Evolutionary conservation across 2,888 invertebrate species (phyloP).

Genomic region (Noctua janthina): DNA sequence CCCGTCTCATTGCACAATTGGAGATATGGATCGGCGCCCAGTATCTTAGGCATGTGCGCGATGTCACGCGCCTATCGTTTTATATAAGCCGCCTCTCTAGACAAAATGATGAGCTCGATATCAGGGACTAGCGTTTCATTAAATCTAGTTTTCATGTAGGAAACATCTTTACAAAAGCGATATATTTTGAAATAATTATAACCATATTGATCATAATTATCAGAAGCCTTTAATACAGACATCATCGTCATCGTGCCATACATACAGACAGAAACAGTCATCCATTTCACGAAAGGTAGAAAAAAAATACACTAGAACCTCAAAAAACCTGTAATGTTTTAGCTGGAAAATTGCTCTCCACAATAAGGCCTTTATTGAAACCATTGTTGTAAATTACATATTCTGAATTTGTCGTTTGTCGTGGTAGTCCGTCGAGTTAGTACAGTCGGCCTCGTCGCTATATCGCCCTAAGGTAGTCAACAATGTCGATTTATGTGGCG

Average conservation of each 20-base stretch:
- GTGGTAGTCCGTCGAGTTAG: no score
- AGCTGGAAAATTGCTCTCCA: background rate
- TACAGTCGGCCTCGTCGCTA: no score
- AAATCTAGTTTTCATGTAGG: background rate
- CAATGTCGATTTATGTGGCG: background rate
- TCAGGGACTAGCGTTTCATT: no score
- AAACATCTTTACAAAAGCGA: background rate
- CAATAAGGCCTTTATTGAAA: background rate
- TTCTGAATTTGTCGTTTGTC: background rate
- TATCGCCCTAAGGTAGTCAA: no score
- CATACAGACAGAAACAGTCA: background rate
- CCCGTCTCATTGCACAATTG: slow-evolving; percentile 36
- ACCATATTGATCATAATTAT: no score
- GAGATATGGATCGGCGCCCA: slow-evolving; percentile 30
- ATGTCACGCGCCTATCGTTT: slow-evolving; percentile 26
- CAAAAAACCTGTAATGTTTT: background rate
- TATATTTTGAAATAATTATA: no score
- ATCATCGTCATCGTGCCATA: no score
- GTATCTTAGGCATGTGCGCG: slow-evolving; percentile 11
- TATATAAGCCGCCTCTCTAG: background rate
- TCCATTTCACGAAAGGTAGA: background rate
- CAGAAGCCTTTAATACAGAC: background rate
- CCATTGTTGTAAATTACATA: background rate
- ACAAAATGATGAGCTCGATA: background rate
- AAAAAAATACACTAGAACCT: background rate